Conservation (phyloP, 2,797 vertebrate genomes). For the Tympanoctomys barrerae region DNA sequence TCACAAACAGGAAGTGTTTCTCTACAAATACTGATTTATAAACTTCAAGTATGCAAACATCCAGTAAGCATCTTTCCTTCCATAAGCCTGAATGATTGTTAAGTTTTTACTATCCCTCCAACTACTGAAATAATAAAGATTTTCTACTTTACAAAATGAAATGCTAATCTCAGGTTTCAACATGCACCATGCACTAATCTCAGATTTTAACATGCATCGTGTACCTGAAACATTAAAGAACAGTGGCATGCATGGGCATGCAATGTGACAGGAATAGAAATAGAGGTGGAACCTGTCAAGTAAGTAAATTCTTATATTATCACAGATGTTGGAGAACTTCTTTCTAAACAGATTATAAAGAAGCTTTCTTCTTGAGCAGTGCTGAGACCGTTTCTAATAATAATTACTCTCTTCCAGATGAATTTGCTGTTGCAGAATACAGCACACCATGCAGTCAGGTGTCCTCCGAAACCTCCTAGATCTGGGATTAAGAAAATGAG, state of each 20-base stretch:
- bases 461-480: background rate
- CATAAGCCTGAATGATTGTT: background rate
- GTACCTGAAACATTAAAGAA: background rate
- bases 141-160: background rate
- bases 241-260: background rate
- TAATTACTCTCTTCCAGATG: slow-evolving; percentile 78
- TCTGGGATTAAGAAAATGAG: background rate
- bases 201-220: background rate
- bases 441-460: slow-evolving; percentile 76
- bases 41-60: background rate
- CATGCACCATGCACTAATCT: background rate
- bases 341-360: background rate
- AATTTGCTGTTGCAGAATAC: slow-evolving; percentile 85
- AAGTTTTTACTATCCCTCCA: background rate
- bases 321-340: background rate
- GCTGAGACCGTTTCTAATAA: background rate
- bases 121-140: background rate
- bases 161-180: background rate
- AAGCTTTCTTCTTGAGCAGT: background rate
- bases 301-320: background rate
- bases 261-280: background rate
- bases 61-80: background rate
- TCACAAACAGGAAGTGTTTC: background rate
- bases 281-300: background rate
- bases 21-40: background rate